phyloP scores from a whole-genome alignment of 2,888 invertebrate genomes.

The Scaptomyza reducta region DNA sequence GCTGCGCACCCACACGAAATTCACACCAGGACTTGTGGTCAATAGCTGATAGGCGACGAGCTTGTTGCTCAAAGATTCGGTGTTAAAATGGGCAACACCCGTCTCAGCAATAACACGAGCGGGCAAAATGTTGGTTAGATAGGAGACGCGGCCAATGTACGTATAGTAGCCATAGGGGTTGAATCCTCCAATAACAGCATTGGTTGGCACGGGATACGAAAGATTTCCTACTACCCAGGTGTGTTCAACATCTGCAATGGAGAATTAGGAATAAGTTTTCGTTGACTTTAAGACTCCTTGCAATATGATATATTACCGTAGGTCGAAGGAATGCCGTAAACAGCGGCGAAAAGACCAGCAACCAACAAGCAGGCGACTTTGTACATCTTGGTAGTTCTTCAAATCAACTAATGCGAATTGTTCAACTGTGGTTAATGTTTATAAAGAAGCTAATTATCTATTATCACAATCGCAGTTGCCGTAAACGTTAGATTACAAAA shows the following conservation, averaged over 20 bases:
- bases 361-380: constrained; percentile 6
- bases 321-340: constrained; percentile 2
- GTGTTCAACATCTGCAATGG: constrained; percentile 37
- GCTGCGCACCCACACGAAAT: constrained; percentile 49
- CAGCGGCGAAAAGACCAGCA: constrained; percentile 8
- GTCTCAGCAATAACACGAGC: constrained; percentile 53
- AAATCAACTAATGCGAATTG: background rate
- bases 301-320: constrained; percentile 2
- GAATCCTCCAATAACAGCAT: constrained; percentile 49
- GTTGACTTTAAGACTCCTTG: background rate
- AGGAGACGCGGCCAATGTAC: constrained; percentile 50
- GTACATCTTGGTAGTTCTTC: constrained; percentile 9
- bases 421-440: background rate
- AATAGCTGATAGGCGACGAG: constrained; percentile 41
- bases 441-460: background rate
- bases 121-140: constrained; percentile 38
- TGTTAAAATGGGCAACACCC: constrained; percentile 47
- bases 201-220: constrained; percentile 35
- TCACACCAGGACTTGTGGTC: constrained; percentile 14
- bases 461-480: background rate
- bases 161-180: constrained; percentile 51
- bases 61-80: constrained; percentile 11
- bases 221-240: constrained; percentile 50
- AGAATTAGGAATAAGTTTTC: background rate
- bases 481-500: background rate